Percentiles rank a stretch among this genome's conserved stretches.
phyloP scores from a whole-genome alignment of 2,888 invertebrate species.

The Standfussiana lucernea region DNA sequence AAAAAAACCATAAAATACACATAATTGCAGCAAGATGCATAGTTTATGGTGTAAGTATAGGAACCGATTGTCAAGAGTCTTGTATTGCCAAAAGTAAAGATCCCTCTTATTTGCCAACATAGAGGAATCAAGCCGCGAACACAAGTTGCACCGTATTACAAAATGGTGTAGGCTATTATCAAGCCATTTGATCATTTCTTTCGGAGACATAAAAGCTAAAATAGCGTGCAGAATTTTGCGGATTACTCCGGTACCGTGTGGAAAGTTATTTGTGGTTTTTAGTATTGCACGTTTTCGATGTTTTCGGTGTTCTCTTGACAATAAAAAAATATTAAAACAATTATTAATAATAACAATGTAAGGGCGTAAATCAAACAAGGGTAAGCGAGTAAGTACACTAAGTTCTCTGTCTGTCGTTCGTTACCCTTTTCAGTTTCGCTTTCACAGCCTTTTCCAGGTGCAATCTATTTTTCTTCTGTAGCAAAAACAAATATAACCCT shows the following conservation, averaged over 20 bases:
- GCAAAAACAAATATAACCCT: constrained; percentile 87
- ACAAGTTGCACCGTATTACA: constrained; percentile 28
- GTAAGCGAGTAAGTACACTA: constrained; percentile 88
- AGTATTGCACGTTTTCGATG: constrained; percentile 52
- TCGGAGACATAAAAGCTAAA: constrained; percentile 49
- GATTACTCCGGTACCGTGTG: constrained; percentile 15
- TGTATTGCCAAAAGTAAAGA: constrained; percentile 34
- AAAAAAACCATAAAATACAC: constrained; percentile 68
- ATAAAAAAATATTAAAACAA: constrained; percentile 72
- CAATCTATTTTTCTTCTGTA: constrained; percentile 91
- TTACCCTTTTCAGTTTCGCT: constrained; percentile 90
- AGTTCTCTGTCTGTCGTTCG: constrained; percentile 79
- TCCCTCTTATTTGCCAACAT: constrained; percentile 38
- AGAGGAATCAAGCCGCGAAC: constrained; percentile 35
- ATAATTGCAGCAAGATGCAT: constrained; percentile 59
- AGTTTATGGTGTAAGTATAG: constrained; percentile 62
- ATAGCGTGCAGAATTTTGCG: constrained; percentile 65
- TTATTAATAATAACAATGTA: constrained; percentile 71
- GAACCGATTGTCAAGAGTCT: constrained; percentile 72
- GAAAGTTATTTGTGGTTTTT: constrained; percentile 36
- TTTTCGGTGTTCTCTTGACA: constrained; percentile 75
- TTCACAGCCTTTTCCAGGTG: constrained; percentile 89
- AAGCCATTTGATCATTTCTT: constrained; percentile 24
- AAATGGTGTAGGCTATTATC: constrained; percentile 57
- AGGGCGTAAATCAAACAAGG: constrained; percentile 86